Evolutionary conservation across 2,888 invertebrate species (phyloP).

Genomic region (Andrena dorsata): DNA sequence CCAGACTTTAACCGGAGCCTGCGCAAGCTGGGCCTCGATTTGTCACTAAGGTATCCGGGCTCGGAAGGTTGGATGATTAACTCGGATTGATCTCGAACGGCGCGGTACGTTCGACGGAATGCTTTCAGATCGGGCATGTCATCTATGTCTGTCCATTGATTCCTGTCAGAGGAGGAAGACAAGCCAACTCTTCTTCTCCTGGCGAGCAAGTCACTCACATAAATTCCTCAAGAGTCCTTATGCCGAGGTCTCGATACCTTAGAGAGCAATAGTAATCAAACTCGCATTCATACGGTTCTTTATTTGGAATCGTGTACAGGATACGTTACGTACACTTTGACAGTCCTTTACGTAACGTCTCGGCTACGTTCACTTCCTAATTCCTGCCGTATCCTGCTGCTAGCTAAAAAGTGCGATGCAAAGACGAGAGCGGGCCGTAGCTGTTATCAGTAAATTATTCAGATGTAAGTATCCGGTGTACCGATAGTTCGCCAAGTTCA

Average conservation of each 20-base stretch:
- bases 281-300: constrained; percentile 45
- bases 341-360: constrained; percentile 10
- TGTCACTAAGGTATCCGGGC: constrained; percentile 31
- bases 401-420: too few species aligned
- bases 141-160: constrained; percentile 59
- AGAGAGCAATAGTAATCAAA: constrained; percentile 47
- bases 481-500: too few species aligned
- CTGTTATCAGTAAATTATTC: background rate
- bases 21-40: constrained; percentile 11
- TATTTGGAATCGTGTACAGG: constrained; percentile 4
- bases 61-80: constrained; percentile 35
- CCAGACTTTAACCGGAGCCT: background rate
- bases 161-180: constrained; percentile 55
- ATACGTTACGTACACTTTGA: constrained; percentile 9
- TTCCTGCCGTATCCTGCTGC: constrained; percentile 12
- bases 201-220: constrained; percentile 53
- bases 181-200: constrained; percentile 55
- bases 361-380: constrained; percentile 16
- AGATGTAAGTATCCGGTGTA: too few species aligned
- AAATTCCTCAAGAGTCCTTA: constrained; percentile 48
- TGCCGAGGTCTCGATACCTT: constrained; percentile 9
- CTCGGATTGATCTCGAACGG: constrained; percentile 51
- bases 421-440: too few species aligned
- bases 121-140: constrained; percentile 48
- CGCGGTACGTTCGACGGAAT: constrained; percentile 34